phyloP scores from a whole-genome alignment of 2,113 vertebrate genomes.

The Toxostoma redivivum region DNA sequence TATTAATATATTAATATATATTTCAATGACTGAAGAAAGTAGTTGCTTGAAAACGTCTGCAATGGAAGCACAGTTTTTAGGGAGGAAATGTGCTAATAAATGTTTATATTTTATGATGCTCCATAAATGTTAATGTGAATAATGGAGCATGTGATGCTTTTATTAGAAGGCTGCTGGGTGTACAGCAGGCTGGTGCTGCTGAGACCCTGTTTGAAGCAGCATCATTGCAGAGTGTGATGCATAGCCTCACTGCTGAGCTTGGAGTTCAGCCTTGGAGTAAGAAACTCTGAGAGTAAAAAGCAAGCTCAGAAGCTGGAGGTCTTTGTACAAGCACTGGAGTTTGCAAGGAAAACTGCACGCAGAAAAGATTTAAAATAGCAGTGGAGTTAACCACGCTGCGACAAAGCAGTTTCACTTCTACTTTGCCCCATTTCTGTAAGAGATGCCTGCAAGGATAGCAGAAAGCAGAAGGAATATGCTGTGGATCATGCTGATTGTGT shows the following conservation, averaged over 20 bases:
- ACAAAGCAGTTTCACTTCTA: neutral
- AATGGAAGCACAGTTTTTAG: neutral
- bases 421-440: neutral
- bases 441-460: neutral
- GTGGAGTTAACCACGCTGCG: accelerated
- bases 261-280: neutral
- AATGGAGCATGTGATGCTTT: neutral
- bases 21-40: neutral
- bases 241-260: neutral
- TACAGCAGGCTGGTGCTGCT: neutral
- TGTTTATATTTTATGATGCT: neutral
- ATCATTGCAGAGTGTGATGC: neutral
- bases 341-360: neutral
- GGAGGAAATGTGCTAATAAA: neutral
- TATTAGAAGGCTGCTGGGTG: neutral
- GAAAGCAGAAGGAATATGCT: neutral
- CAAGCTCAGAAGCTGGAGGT: neutral
- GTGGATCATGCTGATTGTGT: accelerated
- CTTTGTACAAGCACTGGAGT: neutral
- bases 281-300: neutral
- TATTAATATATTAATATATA: neutral
- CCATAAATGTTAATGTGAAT: neutral
- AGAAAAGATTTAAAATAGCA: neutral
- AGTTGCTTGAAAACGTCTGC: neutral
- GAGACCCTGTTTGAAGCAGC: neutral